These are phyloP conservation scores for Cartodere bifasciata DNA, from an alignment of 2,888 invertebrate genomes.

Conservation along the genomic window DNA sequence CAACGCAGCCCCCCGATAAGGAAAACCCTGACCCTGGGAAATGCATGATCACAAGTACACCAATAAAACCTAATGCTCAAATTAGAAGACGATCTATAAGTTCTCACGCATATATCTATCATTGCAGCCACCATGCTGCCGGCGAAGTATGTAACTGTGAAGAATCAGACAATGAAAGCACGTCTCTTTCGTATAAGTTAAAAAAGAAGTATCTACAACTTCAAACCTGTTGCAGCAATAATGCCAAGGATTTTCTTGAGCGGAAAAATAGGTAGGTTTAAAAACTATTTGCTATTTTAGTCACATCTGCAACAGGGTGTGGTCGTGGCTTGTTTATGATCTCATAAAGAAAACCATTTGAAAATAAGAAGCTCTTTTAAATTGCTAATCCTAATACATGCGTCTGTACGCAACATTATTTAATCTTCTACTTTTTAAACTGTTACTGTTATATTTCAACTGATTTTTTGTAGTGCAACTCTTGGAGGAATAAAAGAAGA, in stretches of 20 bases:
- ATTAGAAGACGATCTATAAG: slow-evolving; percentile 37
- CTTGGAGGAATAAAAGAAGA: slow-evolving; percentile 37
- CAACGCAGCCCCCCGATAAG: slow-evolving; percentile 19
- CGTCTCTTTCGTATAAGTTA: slow-evolving; percentile 31
- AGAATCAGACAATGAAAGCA: slow-evolving; percentile 34
- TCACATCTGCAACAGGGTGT: too few relatives aligned
- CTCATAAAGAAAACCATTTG: too few relatives aligned
- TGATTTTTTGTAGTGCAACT: too few relatives aligned
- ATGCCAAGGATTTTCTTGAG: slow-evolving; percentile 26
- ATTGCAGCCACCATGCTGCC: slow-evolving; percentile 36
- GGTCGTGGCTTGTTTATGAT: too few relatives aligned
- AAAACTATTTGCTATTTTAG: too few relatives aligned
- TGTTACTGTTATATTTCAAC: too few relatives aligned
- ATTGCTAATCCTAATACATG: too few relatives aligned
- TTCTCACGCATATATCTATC: slow-evolving; percentile 36
- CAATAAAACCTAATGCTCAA: slow-evolving; percentile 31
- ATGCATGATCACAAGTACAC: slow-evolving; percentile 34
- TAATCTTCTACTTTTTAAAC: too few relatives aligned
- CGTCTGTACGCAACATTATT: too few relatives aligned
- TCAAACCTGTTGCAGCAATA: slow-evolving; percentile 22
- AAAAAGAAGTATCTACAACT: slow-evolving; percentile 34
- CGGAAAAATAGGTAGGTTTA: too few relatives aligned
- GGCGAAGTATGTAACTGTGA: slow-evolving; percentile 36
- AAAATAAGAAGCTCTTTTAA: too few relatives aligned
- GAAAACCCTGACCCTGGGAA: slow-evolving; percentile 15